Evolutionary conservation across 2,797 vertebrate genomes (phyloP).

Genomic region (Xiphophorus birchmanni): DNA sequence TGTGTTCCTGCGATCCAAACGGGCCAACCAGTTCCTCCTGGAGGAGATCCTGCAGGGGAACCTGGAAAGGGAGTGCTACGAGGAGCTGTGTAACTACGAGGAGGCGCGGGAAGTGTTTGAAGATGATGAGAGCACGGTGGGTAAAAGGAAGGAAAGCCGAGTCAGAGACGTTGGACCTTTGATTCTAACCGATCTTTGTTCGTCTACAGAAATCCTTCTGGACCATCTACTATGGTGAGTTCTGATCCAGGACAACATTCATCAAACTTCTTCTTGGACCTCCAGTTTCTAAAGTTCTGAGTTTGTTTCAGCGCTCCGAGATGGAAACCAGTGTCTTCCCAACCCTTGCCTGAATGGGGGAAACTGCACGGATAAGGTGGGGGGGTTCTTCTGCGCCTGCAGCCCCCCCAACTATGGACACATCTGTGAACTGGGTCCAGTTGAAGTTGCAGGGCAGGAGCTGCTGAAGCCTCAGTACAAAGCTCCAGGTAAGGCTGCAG

Average conservation of each 20-base stretch:
- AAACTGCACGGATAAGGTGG: conserved; percentile 80
- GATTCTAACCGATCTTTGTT: conserved; percentile 10
- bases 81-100: conserved; percentile 86
- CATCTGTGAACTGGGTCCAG: conserved; percentile 79
- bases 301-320: conserved; percentile 38
- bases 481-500: conserved; percentile 26
- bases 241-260: not conserved
- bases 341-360: conserved; percentile 87
- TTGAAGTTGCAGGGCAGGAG: accelerated
- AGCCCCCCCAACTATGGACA: conserved; percentile 73
- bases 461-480: accelerated
- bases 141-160: not conserved
- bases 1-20: conserved; percentile 80
- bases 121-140: conserved; percentile 75
- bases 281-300: not conserved
- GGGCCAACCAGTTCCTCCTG: conserved; percentile 79
- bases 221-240: conserved; percentile 83
- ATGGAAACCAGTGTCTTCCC: conserved; percentile 80
- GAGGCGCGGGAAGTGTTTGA: conserved; percentile 91
- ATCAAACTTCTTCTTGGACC: not conserved
- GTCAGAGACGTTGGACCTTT: accelerated
- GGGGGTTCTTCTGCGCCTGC: conserved; percentile 85
- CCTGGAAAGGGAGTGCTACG: conserved; percentile 89
- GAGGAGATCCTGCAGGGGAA: conserved; percentile 89
- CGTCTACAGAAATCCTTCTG: conserved; percentile 83